Evolutionary conservation across 2,113 vertebrate species (phyloP).

Genomic region (Microcebus murinus): DNA sequence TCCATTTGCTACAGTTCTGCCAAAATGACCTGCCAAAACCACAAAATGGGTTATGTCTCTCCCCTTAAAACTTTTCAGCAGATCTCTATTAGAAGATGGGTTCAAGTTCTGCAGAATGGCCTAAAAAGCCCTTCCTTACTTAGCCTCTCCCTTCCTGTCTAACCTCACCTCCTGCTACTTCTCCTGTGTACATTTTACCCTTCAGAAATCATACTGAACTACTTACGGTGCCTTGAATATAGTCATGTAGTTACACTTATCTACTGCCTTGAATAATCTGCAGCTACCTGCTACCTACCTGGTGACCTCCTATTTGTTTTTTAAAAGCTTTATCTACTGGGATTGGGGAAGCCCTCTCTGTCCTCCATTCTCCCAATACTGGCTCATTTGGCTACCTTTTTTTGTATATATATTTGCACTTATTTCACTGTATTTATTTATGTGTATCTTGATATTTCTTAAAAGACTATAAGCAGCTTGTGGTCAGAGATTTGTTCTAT

Average conservation of each 20-base stretch:
- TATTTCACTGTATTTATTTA: constrained; percentile 5
- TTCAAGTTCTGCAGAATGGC: background rate
- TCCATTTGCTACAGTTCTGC: background rate
- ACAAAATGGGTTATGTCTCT: background rate
- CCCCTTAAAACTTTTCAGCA: background rate
- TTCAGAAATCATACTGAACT: constrained; percentile 36
- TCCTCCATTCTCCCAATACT: background rate
- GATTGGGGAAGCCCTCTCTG: background rate
- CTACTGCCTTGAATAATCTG: background rate
- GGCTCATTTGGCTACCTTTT: background rate
- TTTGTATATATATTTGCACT: background rate
- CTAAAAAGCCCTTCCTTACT: background rate
- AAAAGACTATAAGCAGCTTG: background rate
- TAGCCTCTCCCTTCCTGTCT: background rate
- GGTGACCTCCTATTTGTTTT: background rate
- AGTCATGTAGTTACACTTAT: background rate
- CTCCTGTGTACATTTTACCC: background rate
- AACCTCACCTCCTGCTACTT: background rate
- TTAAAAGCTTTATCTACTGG: background rate
- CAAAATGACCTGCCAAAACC: background rate
- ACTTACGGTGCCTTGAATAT: background rate
- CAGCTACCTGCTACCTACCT: background rate
- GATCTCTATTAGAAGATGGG: background rate
- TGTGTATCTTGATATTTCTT: background rate
- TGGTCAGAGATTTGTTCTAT: background rate